Evolutionary conservation across 1,140 invertebrate species (phyloP).

Genomic region (Oryctes rhinoceros): DNA sequence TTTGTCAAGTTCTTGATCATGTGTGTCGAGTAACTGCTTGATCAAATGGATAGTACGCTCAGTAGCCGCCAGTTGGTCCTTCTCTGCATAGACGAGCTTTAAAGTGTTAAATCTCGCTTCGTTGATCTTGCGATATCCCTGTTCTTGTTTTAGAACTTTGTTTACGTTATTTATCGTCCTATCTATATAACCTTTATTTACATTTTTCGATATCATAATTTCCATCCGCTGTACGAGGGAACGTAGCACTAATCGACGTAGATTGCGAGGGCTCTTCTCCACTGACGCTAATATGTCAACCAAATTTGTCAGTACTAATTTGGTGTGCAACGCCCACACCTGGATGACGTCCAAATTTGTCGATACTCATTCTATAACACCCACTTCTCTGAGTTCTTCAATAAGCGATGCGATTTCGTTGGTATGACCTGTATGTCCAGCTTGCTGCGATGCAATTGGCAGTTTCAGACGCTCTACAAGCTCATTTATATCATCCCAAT

Average conservation of each 20-base stretch:
- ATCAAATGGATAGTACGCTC: no score
- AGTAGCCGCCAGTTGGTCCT: no score
- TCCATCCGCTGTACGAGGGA: background rate
- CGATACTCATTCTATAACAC: slow-evolving; percentile 50
- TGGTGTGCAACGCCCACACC: no score
- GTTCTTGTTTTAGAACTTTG: background rate
- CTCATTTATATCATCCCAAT: slow-evolving; percentile 60
- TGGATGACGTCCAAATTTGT: slow-evolving; percentile 50
- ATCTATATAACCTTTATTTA: background rate
- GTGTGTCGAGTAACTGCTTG: no score
- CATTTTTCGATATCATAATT: background rate
- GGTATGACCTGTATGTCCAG: slow-evolving; percentile 55
- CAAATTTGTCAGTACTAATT: background rate
- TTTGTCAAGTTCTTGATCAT: no score
- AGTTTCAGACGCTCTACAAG: slow-evolving; percentile 56
- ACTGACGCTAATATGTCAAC: no score
- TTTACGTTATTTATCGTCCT: background rate
- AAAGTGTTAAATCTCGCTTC: background rate
- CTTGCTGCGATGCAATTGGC: slow-evolving; percentile 54
- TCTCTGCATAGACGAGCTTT: background rate
- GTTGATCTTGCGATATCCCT: background rate
- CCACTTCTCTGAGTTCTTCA: slow-evolving; percentile 49
- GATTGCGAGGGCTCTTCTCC: background rate
- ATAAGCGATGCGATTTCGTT: slow-evolving; percentile 60
- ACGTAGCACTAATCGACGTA: no score